Evolutionary conservation across 2,888 invertebrate species (phyloP).

Genomic region (Callinectes sapidus): DNA sequence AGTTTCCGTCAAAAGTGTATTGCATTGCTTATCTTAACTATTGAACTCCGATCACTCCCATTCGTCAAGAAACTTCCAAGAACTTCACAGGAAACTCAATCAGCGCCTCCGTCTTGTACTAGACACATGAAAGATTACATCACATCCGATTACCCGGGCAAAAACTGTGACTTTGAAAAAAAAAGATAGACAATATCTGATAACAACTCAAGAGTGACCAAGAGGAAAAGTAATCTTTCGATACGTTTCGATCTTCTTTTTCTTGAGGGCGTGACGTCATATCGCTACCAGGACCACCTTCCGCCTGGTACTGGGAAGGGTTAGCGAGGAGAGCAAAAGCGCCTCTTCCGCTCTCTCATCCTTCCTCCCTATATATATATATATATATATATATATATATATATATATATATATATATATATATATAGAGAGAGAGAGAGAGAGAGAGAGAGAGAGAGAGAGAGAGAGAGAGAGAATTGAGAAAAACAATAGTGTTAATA

Average conservation of each 20-base stretch:
- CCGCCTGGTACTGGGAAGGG: not conserved
- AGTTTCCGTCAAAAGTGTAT: not conserved
- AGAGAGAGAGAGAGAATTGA: too few relatives aligned
- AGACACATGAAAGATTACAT: too few relatives aligned
- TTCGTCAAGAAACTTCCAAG: too few relatives aligned
- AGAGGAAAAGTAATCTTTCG: not conserved
- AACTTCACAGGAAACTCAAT: too few relatives aligned
- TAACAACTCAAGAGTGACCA: not conserved
- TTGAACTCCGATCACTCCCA: too few relatives aligned
- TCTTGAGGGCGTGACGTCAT: not conserved
- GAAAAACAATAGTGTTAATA: too few relatives aligned
- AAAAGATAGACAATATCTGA: not conserved
- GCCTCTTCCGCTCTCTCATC: not conserved
- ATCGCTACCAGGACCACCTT: not conserved
- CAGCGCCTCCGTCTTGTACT: too few relatives aligned
- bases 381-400: too few relatives aligned
- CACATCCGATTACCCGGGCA: not conserved
- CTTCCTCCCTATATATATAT: not conserved
- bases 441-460: too few relatives aligned
- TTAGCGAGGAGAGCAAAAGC: not conserved
- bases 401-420: too few relatives aligned
- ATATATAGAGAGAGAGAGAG: too few relatives aligned
- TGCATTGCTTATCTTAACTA: too few relatives aligned
- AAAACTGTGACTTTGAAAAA: not conserved
- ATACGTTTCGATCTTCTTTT: not conserved